phyloP scores from a whole-genome alignment of 2,888 invertebrate species.

The Lithophane socia region DNA sequence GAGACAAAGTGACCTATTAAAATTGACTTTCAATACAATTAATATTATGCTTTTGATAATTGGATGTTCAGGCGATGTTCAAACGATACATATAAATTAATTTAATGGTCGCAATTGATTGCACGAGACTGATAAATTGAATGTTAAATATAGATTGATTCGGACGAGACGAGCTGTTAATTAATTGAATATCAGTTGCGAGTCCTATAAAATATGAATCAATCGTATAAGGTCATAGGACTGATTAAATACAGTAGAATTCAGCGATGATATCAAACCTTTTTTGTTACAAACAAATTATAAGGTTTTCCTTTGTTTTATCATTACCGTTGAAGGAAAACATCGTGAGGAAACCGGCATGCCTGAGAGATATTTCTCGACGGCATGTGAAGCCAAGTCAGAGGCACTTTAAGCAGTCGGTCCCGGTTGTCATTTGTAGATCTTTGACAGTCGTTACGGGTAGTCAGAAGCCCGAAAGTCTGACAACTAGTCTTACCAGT shows the following conservation, averaged over 20 bases:
- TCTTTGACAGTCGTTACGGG: too few species aligned
- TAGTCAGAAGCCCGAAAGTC: too few species aligned
- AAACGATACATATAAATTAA: conserved; percentile 53
- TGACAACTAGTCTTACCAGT: too few species aligned
- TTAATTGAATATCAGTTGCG: conserved; percentile 57
- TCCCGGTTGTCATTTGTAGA: too few species aligned
- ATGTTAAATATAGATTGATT: conserved; percentile 65
- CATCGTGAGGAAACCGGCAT: too few species aligned
- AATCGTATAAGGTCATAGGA: neutral
- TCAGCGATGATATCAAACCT: neutral
- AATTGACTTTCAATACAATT: conserved; percentile 1
- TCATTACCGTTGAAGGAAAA: neutral
- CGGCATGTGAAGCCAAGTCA: too few species aligned
- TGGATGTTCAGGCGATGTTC: conserved; percentile 17
- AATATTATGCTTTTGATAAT: conserved; percentile 20
- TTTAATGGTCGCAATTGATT: conserved; percentile 53
- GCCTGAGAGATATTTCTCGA: too few species aligned
- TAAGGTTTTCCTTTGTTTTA: neutral
- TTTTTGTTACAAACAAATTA: neutral
- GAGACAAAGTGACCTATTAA: neutral
- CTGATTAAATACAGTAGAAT: conserved; percentile 10
- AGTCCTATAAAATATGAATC: conserved; percentile 19
- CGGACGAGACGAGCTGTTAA: conserved; percentile 50
- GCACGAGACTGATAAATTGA: conserved; percentile 61
- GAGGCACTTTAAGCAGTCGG: too few species aligned